phyloP scores from a whole-genome alignment of 2,113 vertebrate genomes.

The Alosa alosa region DNA sequence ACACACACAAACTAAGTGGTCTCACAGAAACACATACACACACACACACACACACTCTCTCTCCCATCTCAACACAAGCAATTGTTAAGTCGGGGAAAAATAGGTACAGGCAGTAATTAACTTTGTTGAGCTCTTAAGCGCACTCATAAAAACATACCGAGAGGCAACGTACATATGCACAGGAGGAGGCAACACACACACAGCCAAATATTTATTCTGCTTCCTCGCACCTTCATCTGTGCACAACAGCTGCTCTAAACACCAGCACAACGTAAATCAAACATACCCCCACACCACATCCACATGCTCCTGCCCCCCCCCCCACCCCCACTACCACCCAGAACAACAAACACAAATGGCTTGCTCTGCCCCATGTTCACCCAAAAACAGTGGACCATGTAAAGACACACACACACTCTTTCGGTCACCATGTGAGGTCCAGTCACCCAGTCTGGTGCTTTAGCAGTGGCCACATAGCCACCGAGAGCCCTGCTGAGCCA shows the following conservation, averaged over 20 bases:
- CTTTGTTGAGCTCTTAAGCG: conserved; percentile 2
- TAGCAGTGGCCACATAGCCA: too few relatives aligned
- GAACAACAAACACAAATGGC: background rate
- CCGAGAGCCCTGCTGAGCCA: too few relatives aligned
- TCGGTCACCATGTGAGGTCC: background rate
- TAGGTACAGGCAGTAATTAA: conserved; percentile 9
- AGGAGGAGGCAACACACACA: background rate
- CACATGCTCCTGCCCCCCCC: background rate
- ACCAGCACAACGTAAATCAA: conserved; percentile 19
- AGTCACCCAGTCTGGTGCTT: background rate
- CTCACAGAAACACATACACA: background rate
- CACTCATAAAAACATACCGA: background rate
- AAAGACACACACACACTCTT: background rate
- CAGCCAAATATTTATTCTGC: conserved; percentile 41
- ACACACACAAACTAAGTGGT: background rate
- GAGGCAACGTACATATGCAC: background rate
- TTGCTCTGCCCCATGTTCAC: background rate
- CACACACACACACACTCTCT: background rate
- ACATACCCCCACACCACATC: background rate
- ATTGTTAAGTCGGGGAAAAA: background rate
- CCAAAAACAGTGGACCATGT: background rate
- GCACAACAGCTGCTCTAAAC: conserved; percentile 25
- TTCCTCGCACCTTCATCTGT: conserved; percentile 33
- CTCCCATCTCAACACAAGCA: background rate
- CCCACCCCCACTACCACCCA: background rate